Evolutionary conservation across 2,797 vertebrate species (phyloP).

Genomic region (Catostomus latipinnis): DNA sequence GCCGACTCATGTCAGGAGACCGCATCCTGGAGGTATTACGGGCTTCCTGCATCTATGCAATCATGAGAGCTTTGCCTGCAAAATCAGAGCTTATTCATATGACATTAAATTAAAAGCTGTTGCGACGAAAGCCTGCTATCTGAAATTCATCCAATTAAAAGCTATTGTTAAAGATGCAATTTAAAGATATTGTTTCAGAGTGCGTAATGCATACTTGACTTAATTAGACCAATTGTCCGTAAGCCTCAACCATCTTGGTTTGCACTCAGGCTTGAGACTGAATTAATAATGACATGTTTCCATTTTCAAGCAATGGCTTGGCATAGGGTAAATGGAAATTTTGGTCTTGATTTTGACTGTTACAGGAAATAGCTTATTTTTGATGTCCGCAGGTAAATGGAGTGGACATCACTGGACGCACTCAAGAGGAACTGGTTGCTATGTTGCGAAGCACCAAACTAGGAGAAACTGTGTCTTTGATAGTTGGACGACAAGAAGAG

Average conservation of each 20-base stretch:
- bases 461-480: slow-evolving; percentile 85
- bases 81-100: slow-evolving; percentile 14
- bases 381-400: slow-evolving; percentile 85
- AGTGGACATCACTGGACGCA: slow-evolving; percentile 85
- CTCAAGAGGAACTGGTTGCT: slow-evolving; percentile 92
- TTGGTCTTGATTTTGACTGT: background rate
- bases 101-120: slow-evolving; percentile 10
- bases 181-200: background rate
- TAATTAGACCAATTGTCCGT: background rate
- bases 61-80: background rate
- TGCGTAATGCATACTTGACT: background rate
- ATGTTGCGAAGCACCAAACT: slow-evolving; percentile 93
- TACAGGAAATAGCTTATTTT: background rate
- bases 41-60: background rate
- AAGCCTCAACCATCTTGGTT: background rate
- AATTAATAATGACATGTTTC: slow-evolving; percentile 4
- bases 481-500: slow-evolving; percentile 89
- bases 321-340: background rate
- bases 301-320: background rate
- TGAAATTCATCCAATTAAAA: background rate
- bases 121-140: background rate
- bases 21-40: slow-evolving; percentile 89
- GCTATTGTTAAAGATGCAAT: background rate
- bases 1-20: slow-evolving; percentile 91
- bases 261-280: background rate